Base-by-base conservation (phyloP, 2,113 vertebrate genomes). In the Struthidea cinerea region DNA sequence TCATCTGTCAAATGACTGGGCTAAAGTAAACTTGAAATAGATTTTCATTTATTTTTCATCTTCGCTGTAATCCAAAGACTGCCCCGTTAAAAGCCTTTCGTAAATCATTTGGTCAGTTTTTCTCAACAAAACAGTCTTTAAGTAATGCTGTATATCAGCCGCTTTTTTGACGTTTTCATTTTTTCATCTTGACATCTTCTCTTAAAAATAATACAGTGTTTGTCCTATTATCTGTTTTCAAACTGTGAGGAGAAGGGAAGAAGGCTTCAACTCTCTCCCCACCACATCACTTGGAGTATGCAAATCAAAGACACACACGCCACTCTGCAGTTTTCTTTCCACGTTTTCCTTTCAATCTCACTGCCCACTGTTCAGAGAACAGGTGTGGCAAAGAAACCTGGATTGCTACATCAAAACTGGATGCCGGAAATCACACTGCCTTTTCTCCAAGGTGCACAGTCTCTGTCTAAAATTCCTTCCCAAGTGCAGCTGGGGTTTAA, bases 41-140 rank as follows among this genome's bases (percentile, higher is more conserved):
- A 97, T 97, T 98, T 97, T 94, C 94, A 97, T 97, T 98, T 98
- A 97, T 97, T 98, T 98, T 98, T 98, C 96, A 97, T 97, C 96
- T 97, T 95, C 67, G 67, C 95, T 97, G 95, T 97, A 98, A 98
- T 97, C 96, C 96, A 93, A 97, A 98, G 80, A 86, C 94, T 97
- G 94, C 92, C 96, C 87, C 84, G 94, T 94, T 98, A 97, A 98
- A 98, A 97, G 94, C 93, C 94, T 97, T 98, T 97, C 80, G 97
- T 98, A 98, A 98, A 98, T 98, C 97, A 98, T 94, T 97, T 95
- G 97, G 96, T 97, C 97, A 97, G 92, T 97, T 98, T 97, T 96
- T 95, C 84, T 95, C 97, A 97, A 97, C 97, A 97, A 97, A 98
- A 90, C 92, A 87, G 81, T 96, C 86, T 97, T 97, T 97, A 97